Conservation (phyloP, 2,797 vertebrate genomes). For the Ptychadena robeensis region DNA sequence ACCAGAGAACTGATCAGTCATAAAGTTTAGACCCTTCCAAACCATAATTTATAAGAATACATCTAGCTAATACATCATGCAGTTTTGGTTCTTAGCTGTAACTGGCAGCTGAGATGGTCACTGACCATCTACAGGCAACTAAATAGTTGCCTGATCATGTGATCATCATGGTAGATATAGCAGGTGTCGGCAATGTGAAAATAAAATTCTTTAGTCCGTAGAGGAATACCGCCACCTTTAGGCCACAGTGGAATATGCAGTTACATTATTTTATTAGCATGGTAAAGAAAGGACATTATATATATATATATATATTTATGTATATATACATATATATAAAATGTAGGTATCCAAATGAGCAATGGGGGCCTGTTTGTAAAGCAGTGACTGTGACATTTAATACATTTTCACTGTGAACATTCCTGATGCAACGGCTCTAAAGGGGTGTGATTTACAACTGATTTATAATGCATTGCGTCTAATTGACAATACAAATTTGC, state of each 20-base stretch:
- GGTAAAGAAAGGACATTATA: too few relatives aligned
- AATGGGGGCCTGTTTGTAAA: neutral
- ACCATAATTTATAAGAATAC: neutral
- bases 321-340: too few relatives aligned
- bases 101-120: neutral
- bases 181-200: neutral
- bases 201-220: neutral
- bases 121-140: neutral
- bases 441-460: too few relatives aligned
- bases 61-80: neutral
- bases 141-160: neutral
- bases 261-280: neutral
- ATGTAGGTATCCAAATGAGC: neutral
- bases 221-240: neutral
- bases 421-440: too few relatives aligned
- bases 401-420: neutral
- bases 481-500: too few relatives aligned
- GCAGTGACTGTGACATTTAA: neutral
- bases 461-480: too few relatives aligned
- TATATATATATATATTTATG: too few relatives aligned
- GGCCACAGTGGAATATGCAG: neutral
- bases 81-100: neutral
- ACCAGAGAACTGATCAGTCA: neutral
- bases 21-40: too few relatives aligned
- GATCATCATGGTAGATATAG: neutral